Base-by-base conservation (phyloP, 2,797 vertebrate species). In the Gymnoscopelus microlampas region DNA sequence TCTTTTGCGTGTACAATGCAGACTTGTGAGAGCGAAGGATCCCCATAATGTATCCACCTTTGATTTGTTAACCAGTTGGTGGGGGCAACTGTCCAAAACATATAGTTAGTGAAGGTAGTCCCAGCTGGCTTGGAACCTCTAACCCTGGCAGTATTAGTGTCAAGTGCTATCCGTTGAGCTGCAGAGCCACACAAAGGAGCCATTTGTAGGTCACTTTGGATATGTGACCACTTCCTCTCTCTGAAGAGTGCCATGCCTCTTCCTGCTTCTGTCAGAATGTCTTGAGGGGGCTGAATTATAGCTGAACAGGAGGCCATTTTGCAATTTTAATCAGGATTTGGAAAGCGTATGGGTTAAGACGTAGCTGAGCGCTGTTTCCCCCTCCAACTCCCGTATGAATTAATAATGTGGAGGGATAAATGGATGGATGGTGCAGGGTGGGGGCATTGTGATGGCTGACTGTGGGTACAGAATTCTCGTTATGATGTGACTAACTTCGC, bases 301-400 rank as follows among this genome's bases (percentile, higher is more conserved):
- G 78, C 80, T 64, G 88, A 92, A 91, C 91, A 92, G 87, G 91
- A 92, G 90, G 91, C 83, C 83, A 84, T 88, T 87, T 88, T 92
- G 88, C 88, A 92, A 91, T 89, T 91, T 92, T 92, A 91, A 92
- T 92, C 82, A 85, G 74, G 73, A 70, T 91, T 91, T 92, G 89
- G 85, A 90, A 82, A 84, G 80, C 14, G 57, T 68, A 56, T 55
- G 61, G 60, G 71, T 79, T 71, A 74, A 82, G 79, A 78, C 86
- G 74, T 74, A 76, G 83, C 82, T 69, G 74, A 74, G 79, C 77
- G 83, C 82, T 84, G 78, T 89, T 88, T 85, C 81, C 83, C 77
- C 64, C 78, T 76, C 26, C 26, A 29, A 29, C 26, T 8, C 5
- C 47, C 26, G 23, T 13, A 87, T 91, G 62, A 88, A 90, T 91